Conservation (phyloP, 2,797 vertebrate species). For the Halcyon chelicuti region DNA sequence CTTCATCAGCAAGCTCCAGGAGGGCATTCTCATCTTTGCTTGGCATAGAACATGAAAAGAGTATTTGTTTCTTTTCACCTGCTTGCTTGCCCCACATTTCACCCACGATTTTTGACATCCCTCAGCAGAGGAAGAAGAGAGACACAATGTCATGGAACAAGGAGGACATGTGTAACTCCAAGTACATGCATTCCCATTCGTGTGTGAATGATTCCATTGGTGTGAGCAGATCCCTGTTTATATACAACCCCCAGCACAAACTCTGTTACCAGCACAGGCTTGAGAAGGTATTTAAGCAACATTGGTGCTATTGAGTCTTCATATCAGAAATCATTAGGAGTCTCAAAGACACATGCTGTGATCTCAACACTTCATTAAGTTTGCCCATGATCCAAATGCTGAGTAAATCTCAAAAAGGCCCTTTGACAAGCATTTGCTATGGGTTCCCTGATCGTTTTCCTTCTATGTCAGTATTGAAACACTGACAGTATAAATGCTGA, state of each 20-base stretch:
- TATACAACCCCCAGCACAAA: not conserved
- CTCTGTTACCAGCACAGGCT: not conserved
- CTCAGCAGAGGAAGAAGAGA: not conserved
- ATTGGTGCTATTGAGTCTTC: not conserved
- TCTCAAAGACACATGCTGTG: not conserved
- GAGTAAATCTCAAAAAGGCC: not conserved
- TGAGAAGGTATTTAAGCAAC: not conserved
- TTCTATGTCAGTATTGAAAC: not conserved
- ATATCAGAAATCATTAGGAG: not conserved
- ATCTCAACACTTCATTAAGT: not conserved
- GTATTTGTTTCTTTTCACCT: not conserved
- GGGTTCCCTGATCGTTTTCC: not conserved
- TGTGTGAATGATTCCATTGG: not conserved
- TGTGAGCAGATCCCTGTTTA: not conserved
- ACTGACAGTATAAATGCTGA: not conserved
- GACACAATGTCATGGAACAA: not conserved
- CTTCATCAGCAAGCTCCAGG: not conserved
- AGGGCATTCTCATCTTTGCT: not conserved
- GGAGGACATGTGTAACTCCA: not conserved
- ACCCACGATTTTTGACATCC: not conserved
- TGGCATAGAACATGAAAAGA: not conserved
- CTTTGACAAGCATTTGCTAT: not conserved
- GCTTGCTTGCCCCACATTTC: not conserved
- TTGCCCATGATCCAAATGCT: fast-evolving
- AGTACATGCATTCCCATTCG: not conserved